Evolutionary conservation across 1,140 invertebrate genomes (phyloP).

Genomic region (Sarcophaga bullata): DNA sequence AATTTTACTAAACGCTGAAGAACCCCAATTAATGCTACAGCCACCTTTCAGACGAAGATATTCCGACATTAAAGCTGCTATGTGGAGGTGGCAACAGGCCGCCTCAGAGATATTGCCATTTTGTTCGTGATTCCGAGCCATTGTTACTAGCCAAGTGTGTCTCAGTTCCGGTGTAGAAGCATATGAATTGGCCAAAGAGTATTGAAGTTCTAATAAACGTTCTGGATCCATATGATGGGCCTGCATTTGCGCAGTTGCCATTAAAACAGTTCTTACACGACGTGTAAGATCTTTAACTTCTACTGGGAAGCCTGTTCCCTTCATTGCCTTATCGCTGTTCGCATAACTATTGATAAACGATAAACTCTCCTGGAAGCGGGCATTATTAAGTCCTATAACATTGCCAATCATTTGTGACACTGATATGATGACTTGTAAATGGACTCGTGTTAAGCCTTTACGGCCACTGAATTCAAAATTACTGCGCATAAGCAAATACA

Average conservation of each 20-base stretch:
- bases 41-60: constrained; percentile 84
- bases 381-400: constrained; percentile 86
- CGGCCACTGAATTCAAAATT: constrained; percentile 90
- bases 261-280: constrained; percentile 90
- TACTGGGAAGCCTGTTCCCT: constrained; percentile 84
- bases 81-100: constrained; percentile 89
- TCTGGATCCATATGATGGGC: constrained; percentile 91
- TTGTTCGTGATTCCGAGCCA: constrained; percentile 85
- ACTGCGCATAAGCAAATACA: constrained; percentile 91
- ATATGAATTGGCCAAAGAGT: constrained; percentile 93
- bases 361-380: constrained; percentile 89
- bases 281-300: constrained; percentile 94
- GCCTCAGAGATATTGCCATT: constrained; percentile 74
- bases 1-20: constrained; percentile 82
- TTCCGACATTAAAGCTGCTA: constrained; percentile 91
- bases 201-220: constrained; percentile 90
- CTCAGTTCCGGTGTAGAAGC: constrained; percentile 92
- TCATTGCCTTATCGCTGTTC: constrained; percentile 92
- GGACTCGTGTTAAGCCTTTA: constrained; percentile 86
- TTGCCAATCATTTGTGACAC: constrained; percentile 91
- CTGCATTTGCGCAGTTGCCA: constrained; percentile 92
- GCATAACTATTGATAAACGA: constrained; percentile 94
- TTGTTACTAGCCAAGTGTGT: constrained; percentile 93
- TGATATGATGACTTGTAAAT: constrained; percentile 89
- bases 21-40: constrained; percentile 78